phyloP scores from a whole-genome alignment of 2,888 invertebrate genomes.

The Hemistola chrysoprasaria region DNA sequence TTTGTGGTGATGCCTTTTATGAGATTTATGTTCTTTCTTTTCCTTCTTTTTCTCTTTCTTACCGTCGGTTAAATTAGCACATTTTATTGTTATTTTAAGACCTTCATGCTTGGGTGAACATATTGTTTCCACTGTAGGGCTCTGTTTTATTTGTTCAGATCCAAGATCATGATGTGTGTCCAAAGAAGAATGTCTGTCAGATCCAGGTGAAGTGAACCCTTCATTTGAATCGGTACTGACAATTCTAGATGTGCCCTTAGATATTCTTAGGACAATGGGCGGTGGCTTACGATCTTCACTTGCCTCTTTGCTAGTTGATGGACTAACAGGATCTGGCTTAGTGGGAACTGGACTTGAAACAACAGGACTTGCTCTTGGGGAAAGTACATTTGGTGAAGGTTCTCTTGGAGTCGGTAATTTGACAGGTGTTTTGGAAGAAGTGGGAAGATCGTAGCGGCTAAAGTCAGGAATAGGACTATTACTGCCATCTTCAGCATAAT shows the following conservation, averaged over 20 bases:
- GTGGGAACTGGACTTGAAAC: conserved; percentile 61
- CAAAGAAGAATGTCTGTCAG: conserved; percentile 75
- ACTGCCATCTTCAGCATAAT: conserved; percentile 84
- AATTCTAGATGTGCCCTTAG: conserved; percentile 87
- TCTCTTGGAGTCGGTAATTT: conserved; percentile 35
- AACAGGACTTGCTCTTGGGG: conserved; percentile 73
- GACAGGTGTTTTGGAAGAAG: conserved; percentile 38
- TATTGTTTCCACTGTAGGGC: conserved; percentile 68
- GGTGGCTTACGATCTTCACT: conserved; percentile 84
- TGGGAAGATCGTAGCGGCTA: conserved; percentile 55
- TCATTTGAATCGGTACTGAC: conserved; percentile 86
- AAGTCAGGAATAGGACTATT: conserved; percentile 78
- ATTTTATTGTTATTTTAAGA: conserved; percentile 77
- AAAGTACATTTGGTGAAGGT: conserved; percentile 55
- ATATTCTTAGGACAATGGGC: conserved; percentile 94
- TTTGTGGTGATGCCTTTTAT: conserved; percentile 70
- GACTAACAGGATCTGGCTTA: conserved; percentile 68
- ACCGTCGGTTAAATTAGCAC: conserved; percentile 60
- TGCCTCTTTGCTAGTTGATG: conserved; percentile 72
- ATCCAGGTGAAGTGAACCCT: conserved; percentile 79
- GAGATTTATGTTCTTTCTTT: conserved; percentile 80
- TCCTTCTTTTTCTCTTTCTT: conserved; percentile 75
- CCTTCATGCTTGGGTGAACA: conserved; percentile 78
- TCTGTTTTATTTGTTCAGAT: conserved; percentile 62
- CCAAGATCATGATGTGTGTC: conserved; percentile 71